Conservation (phyloP, 2,888 invertebrate genomes). For the Calliphora vomitoria region DNA sequence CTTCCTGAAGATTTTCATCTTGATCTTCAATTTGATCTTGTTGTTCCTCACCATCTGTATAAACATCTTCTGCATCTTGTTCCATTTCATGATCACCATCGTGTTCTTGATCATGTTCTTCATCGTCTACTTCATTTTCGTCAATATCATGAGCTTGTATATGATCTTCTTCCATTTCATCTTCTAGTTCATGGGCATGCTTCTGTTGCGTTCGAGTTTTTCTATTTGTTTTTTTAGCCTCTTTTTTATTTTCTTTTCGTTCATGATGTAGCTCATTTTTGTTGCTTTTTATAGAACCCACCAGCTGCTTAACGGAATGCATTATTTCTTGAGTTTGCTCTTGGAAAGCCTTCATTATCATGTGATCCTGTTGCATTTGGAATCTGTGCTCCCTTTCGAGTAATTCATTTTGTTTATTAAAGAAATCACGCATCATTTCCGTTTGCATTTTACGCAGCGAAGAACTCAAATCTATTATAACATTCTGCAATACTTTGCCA, state of each 20-base stretch:
- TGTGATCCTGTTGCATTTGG: slow-evolving; percentile 81
- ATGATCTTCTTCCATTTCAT: slow-evolving; percentile 23
- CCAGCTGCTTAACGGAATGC: slow-evolving; percentile 76
- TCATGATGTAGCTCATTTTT: slow-evolving; percentile 16
- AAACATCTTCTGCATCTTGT: slow-evolving; percentile 59
- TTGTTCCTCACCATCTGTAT: slow-evolving; percentile 44
- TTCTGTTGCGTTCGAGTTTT: slow-evolving; percentile 24
- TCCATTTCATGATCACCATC: slow-evolving; percentile 66
- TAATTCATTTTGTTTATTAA: slow-evolving; percentile 81
- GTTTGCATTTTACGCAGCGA: slow-evolving; percentile 80
- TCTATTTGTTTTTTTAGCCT: slow-evolving; percentile 10
- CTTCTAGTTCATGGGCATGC: slow-evolving; percentile 10
- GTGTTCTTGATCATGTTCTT: slow-evolving; percentile 45
- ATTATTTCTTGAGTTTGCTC: slow-evolving; percentile 81
- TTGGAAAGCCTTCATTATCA: slow-evolving; percentile 81
- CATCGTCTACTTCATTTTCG: slow-evolving; percentile 39
- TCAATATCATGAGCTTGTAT: background rate
- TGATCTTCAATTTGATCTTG: slow-evolving; percentile 29
- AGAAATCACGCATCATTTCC: slow-evolving; percentile 82
- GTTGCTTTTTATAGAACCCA: slow-evolving; percentile 63
- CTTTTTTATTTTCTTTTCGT: slow-evolving; percentile 18
- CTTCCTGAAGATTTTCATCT: slow-evolving; percentile 42
- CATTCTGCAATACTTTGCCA: slow-evolving; percentile 78
- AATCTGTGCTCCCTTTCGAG: slow-evolving; percentile 83
- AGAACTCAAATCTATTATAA: slow-evolving; percentile 80